Evolutionary conservation across 2,113 vertebrate species (phyloP).

Genomic region (Peromyscus leucopus): DNA sequence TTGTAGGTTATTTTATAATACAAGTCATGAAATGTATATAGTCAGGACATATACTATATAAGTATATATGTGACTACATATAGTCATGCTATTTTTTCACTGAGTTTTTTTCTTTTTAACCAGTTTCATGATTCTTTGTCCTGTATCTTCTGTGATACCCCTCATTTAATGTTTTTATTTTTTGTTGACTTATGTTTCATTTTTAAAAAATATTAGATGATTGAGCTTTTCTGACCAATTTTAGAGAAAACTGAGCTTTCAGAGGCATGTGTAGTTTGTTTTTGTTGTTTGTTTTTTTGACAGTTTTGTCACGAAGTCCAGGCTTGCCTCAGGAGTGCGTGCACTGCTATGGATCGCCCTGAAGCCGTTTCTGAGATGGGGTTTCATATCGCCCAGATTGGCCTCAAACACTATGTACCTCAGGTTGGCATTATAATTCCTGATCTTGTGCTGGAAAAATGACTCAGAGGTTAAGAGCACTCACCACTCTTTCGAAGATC

Average conservation of each 20-base stretch:
- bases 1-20: slow-evolving; percentile 33
- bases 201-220: slow-evolving; percentile 39
- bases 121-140: slow-evolving; percentile 3
- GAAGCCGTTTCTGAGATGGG: neutral
- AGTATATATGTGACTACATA: neutral
- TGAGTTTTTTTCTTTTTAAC: neutral
- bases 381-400: neutral
- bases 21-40: neutral
- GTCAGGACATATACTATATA: neutral
- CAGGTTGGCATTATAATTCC: neutral
- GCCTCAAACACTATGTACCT: neutral
- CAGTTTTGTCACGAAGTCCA: neutral
- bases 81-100: neutral
- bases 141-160: neutral
- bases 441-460: neutral
- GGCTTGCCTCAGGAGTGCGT: neutral
- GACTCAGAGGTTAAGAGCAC: neutral
- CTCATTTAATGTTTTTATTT: neutral
- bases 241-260: neutral
- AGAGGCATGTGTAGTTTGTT: neutral
- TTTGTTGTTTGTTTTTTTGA: neutral
- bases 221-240: slow-evolving; percentile 5
- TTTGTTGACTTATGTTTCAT: neutral
- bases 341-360: neutral
- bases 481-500: neutral